These are phyloP conservation scores for Melanotaenia nigrans DNA, from an alignment of 2,797 vertebrate species.

Conservation along the genomic window DNA sequence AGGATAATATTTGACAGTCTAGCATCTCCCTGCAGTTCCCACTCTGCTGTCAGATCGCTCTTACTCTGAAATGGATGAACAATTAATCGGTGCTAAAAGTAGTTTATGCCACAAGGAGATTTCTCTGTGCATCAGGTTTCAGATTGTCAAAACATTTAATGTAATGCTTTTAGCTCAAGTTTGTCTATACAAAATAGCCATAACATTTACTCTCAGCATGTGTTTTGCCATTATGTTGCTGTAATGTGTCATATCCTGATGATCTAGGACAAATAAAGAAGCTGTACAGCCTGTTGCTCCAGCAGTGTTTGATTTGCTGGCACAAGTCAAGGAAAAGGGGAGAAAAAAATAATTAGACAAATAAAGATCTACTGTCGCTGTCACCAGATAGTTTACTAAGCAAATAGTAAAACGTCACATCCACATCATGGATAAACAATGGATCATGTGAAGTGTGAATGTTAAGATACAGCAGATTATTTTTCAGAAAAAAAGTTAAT, in stretches of 20 bases:
- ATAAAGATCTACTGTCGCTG: constrained; percentile 45
- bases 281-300: constrained; percentile 18
- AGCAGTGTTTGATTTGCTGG: constrained; percentile 19
- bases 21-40: constrained; percentile 48
- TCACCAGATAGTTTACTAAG: constrained; percentile 56
- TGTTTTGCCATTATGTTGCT: not conserved
- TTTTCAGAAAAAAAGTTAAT: not conserved
- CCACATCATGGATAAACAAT: constrained; percentile 35
- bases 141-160: constrained; percentile 61
- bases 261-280: constrained; percentile 20
- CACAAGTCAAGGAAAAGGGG: constrained; percentile 19
- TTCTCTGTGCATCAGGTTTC: constrained; percentile 58
- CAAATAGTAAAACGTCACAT: constrained; percentile 39
- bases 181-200: not conserved
- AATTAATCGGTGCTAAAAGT: constrained; percentile 60
- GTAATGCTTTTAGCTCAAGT: constrained; percentile 21
- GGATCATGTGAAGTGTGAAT: constrained; percentile 46
- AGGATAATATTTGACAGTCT: constrained; percentile 52
- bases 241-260: constrained; percentile 28
- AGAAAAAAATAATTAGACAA: not conserved
- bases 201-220: constrained; percentile 1
- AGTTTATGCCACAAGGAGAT: constrained; percentile 48
- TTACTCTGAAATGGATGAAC: constrained; percentile 32
- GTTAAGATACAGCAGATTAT: constrained; percentile 6
- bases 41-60: constrained; percentile 31